Evolutionary conservation across 2,797 vertebrate species (phyloP), one percentile per base, ranked within the genome.

Genomic region (Pempheris klunzingeri): DNA sequence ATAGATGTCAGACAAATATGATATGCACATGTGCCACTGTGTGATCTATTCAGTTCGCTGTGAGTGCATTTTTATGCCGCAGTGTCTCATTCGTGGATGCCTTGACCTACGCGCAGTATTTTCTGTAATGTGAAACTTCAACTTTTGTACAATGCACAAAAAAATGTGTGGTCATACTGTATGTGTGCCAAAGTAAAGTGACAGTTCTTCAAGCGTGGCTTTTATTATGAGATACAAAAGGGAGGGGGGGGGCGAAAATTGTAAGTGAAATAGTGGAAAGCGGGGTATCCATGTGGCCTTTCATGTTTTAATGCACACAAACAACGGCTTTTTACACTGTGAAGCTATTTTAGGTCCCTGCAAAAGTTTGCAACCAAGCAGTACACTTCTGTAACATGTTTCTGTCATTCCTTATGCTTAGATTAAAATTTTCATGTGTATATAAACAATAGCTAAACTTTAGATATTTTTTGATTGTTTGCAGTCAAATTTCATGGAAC

Each of bases 161-260:
- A 43, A 66, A 18, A 32, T n/a, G n/a, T 81, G 55, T 84, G 64
- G 47, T 79, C 38, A 67, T 71, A 46, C 50, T 60, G 64, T 82
- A 34, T 64, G 20, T 83, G 54, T 82, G 80, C 59, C 62, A 79
- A 73, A 83, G 46, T 90, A 75, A 87, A 88, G 63, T 82, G 39
- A 68, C 38, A 24, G 36, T 72, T 76, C 20, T 72, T 85, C 6
- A 75, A 61, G 30, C 6, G 30, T 58, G 34, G 15, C 15, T 64
- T 83, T 73, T 7, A 57, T 74, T 77, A 62, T 54, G 1, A 58
- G 68, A 63, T 24, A 6, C 22, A 66, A 49, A 75, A 43, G 13
- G 32, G n/a, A 32, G 28, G 7, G 10, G 12, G 13, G 36, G 22
- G n/a, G 4, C 18, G 7, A 3, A 30, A 26, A 64, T 65, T 5